phyloP scores from a whole-genome alignment of 2,113 vertebrate genomes.

The Archocentrus centrarchus region DNA sequence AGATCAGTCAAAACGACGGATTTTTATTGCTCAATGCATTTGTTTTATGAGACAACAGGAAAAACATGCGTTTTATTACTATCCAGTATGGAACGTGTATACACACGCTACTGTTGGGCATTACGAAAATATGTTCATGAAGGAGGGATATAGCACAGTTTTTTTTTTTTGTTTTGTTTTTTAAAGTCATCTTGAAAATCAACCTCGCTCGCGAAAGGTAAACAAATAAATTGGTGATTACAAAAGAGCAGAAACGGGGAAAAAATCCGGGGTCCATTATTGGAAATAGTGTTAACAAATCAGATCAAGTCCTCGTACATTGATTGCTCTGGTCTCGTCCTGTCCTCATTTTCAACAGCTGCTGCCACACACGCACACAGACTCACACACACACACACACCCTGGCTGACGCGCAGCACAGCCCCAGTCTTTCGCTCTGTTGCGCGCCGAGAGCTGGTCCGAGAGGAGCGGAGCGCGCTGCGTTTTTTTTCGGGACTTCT shows the following conservation, averaged over 20 bases:
- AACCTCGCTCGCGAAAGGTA: not conserved
- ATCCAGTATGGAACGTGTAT: not conserved
- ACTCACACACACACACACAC: slow-evolving; percentile 61
- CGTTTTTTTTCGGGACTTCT: slow-evolving; percentile 71
- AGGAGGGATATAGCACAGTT: not conserved
- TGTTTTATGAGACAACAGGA: not conserved
- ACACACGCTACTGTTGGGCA: not conserved
- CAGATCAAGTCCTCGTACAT: slow-evolving; percentile 78
- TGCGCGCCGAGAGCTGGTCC: slow-evolving; percentile 78
- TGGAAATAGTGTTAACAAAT: slow-evolving; percentile 70
- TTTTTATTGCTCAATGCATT: not conserved
- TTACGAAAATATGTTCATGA: not conserved
- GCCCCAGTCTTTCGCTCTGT: slow-evolving; percentile 73
- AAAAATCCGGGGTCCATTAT: slow-evolving; percentile 33
- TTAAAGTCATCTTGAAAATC: not conserved
- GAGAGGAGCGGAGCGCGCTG: slow-evolving; percentile 75
- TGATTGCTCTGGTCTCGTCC: slow-evolving; percentile 83
- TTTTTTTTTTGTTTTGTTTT: not conserved
- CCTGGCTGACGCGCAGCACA: slow-evolving; percentile 70
- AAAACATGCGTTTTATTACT: not conserved
- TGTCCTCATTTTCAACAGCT: slow-evolving; percentile 76
- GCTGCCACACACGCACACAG: slow-evolving; percentile 63
- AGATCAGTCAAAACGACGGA: not conserved
- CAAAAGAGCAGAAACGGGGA: slow-evolving; percentile 18
- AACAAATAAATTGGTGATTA: not conserved